Evolutionary conservation across 2,113 vertebrate species (phyloP).

Genomic region (Microcebus ravelobensis): DNA sequence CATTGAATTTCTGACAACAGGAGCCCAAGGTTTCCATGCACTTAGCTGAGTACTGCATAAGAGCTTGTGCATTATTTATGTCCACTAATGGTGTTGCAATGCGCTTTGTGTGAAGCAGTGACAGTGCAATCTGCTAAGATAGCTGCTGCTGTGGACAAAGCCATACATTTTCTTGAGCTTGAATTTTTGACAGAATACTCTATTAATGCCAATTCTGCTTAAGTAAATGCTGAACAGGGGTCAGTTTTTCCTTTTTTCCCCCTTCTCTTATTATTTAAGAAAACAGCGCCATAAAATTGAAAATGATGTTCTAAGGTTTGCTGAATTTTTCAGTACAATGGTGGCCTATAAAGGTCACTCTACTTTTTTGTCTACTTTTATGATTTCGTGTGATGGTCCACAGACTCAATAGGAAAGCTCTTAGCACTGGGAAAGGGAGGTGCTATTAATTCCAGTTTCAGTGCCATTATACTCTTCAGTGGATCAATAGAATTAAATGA

Average conservation of each 20-base stretch:
- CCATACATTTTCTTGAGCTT: constrained; percentile 92
- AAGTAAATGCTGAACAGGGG: constrained; percentile 93
- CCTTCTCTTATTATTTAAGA: constrained; percentile 86
- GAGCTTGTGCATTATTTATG: constrained; percentile 99
- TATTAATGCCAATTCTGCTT: constrained; percentile 95
- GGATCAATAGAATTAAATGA: constrained; percentile 89
- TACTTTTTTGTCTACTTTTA: constrained; percentile 86
- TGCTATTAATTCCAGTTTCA: constrained; percentile 86
- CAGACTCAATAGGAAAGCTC: constrained; percentile 85
- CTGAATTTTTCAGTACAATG: constrained; percentile 85
- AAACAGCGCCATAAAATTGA: constrained; percentile 86
- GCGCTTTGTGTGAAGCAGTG: constrained; percentile 94
- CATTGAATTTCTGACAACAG: constrained; percentile 98
- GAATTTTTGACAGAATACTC: constrained; percentile 94
- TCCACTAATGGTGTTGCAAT: constrained; percentile 97
- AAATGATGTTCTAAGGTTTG: constrained; percentile 86
- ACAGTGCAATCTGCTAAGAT: constrained; percentile 95
- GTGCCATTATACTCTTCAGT: constrained; percentile 86
- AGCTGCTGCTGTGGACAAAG: constrained; percentile 96
- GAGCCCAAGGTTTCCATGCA: constrained; percentile 98
- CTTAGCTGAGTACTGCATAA: constrained; percentile 97
- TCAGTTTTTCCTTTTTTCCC: constrained; percentile 83
- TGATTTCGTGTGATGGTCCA: constrained; percentile 85
- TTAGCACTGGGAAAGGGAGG: constrained; percentile 83
- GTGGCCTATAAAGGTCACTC: constrained; percentile 85